Evolutionary conservation across 2,113 vertebrate genomes (phyloP), one percentile per base, ranked within the genome.

Genomic region (Tiliqua scincoides): DNA sequence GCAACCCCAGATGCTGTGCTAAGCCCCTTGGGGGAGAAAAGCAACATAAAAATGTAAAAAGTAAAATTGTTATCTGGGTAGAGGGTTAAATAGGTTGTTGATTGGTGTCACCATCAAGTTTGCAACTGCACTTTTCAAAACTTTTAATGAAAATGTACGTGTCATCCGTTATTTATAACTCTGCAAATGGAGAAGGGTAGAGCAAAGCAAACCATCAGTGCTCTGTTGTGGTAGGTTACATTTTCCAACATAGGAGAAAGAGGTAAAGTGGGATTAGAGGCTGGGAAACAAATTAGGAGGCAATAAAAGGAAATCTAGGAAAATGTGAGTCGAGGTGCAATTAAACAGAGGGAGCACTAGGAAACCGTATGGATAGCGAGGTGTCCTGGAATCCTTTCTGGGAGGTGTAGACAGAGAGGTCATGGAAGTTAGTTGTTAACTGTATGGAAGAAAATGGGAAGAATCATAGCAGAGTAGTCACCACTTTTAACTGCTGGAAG

Each of bases 361-460:
- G 68, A 89, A 87, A 67, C 21, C 85, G 78, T 84, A 83, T 75
- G 88, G 92, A 57, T 83, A 72, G 57, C 5, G 40, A 93, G 90
- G 90, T 94, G 94, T 96, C 92, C 91, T 94, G 95, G 90, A 96
- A 86, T 91, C 84, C 89, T 92, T 93, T 84, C 43, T 52, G 84
- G 91, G 90, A 96, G 94, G 96, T 95, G 95, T 77, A 89, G 96
- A 96, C 96, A 95, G 95, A 87, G 5, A 93, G 96, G 95, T 96
- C 94, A 91, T 0, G 18, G 78, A 87, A 94, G 94, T 94, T 89
- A 94, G 94, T 94, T 89, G 63, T 68, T 92, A 91, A 87, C 23
- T 65, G 88, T 90, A 79, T 91, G 91, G 95, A 89, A 68, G 93
- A 89, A 94, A 92, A 57, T 82, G 86, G 91, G 89, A 89, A 85